Percentiles rank a stretch among this genome's conserved stretches.
Evolutionary conservation across 2,797 vertebrate genomes (phyloP).

Genomic region (Dipus sagitta): DNA sequence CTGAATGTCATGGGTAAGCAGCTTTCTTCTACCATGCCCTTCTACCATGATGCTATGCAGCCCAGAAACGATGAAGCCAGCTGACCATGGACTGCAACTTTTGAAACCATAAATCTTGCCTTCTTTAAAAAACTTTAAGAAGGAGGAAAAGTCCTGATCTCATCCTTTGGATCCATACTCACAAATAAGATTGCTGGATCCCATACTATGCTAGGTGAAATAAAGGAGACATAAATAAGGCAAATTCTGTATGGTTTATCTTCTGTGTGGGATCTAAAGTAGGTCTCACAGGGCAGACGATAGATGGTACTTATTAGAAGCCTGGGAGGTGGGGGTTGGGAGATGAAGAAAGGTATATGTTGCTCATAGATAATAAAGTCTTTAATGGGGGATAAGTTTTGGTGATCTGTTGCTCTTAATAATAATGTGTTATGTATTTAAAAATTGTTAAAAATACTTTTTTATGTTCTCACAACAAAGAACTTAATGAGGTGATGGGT

Average conservation of each 20-base stretch:
- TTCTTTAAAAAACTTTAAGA: too few species aligned
- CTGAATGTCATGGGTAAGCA: too few species aligned
- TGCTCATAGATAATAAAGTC: not conserved
- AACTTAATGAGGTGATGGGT: not conserved
- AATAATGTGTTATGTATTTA: not conserved
- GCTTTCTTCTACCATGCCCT: too few species aligned
- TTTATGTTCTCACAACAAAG: not conserved
- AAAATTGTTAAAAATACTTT: constrained; percentile 6
- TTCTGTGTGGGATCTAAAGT: not conserved
- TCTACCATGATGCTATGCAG: too few species aligned
- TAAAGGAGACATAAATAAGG: not conserved
- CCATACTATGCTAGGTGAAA: not conserved
- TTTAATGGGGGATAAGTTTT: not conserved
- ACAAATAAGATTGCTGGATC: not conserved
- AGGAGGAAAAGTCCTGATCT: not conserved
- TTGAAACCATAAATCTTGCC: too few species aligned
- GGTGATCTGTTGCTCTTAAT: not conserved
- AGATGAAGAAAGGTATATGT: not conserved
- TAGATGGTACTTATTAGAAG: not conserved
- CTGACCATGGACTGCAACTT: too few species aligned
- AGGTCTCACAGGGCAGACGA: not conserved
- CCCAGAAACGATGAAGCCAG: too few species aligned
- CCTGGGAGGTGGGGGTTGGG: not conserved
- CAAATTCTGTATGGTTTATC: not conserved
- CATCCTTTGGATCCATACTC: not conserved